Conservation (phyloP, 2,113 vertebrate species). For the Mesocricetus auratus region DNA sequence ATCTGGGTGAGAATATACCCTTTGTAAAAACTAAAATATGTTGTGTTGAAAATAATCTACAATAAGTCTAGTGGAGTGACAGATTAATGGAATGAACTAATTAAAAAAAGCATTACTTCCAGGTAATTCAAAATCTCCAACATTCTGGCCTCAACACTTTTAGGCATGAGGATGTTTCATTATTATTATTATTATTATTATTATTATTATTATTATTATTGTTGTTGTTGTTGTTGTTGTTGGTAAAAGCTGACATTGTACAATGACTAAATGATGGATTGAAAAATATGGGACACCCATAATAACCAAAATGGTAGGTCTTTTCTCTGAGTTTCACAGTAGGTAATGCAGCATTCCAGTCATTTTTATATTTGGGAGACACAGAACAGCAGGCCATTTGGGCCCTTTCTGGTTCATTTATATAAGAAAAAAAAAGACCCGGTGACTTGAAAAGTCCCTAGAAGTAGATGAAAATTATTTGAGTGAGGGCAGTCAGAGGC, state of each 20-base stretch:
- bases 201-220: no score
- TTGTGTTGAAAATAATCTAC: background rate
- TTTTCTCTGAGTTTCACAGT: background rate
- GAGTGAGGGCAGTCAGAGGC: constrained; percentile 71
- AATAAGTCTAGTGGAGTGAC: background rate
- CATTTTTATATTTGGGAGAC: constrained; percentile 31
- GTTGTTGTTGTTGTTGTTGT: no score
- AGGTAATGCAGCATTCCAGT: background rate
- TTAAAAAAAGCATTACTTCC: background rate
- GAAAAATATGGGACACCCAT: background rate
- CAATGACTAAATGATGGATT: background rate
- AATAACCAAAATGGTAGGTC: background rate
- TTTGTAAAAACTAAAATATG: background rate
- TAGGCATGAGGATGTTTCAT: background rate
- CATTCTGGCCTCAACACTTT: background rate
- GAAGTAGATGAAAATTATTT: constrained; percentile 68
- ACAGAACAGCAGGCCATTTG: background rate
- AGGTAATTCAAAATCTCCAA: constrained; percentile 26
- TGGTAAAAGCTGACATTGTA: background rate
- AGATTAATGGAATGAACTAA: background rate
- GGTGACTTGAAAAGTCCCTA: constrained; percentile 75
- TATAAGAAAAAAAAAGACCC: constrained; percentile 61
- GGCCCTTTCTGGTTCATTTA: constrained; percentile 70
- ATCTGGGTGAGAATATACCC: background rate
- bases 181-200: background rate